phyloP scores from a whole-genome alignment of 2,888 invertebrate species.

The Hydrotaea diabolus region DNA sequence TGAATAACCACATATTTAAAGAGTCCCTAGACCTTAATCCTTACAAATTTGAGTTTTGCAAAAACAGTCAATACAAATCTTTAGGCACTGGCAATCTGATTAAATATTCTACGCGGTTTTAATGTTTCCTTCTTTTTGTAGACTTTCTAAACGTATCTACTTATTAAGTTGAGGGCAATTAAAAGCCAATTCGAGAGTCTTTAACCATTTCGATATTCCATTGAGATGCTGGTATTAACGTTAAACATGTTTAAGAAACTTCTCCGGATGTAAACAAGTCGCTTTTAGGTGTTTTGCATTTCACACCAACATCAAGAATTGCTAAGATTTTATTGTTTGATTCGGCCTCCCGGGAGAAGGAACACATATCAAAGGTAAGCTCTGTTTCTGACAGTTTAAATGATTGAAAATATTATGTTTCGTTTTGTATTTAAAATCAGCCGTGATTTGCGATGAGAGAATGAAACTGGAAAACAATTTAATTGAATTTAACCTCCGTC shows the following conservation, averaged over 20 bases:
- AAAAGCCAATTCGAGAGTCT: background rate
- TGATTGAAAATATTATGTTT: background rate
- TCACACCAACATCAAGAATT: background rate
- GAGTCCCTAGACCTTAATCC: too few relatives aligned
- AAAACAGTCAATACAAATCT: too few relatives aligned
- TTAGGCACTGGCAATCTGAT: too few relatives aligned
- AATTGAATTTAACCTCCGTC: conserved; percentile 19
- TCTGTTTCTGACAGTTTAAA: conserved; percentile 5
- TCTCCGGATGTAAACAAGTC: background rate
- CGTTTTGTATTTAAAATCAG: background rate
- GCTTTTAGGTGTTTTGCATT: background rate
- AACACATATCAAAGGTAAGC: background rate
- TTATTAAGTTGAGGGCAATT: background rate
- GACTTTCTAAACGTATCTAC: too few relatives aligned
- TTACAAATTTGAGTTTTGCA: too few relatives aligned
- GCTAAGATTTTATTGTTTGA: background rate
- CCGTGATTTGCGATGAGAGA: background rate
- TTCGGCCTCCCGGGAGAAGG: background rate
- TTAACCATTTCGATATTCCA: too few relatives aligned
- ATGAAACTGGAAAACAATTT: background rate
- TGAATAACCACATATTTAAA: too few relatives aligned
- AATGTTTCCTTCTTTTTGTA: too few relatives aligned
- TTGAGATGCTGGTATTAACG: too few relatives aligned
- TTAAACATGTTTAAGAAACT: background rate
- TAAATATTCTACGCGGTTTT: too few relatives aligned